Conservation (phyloP, 2,888 invertebrate species). For the Leucozona laternaria region DNA sequence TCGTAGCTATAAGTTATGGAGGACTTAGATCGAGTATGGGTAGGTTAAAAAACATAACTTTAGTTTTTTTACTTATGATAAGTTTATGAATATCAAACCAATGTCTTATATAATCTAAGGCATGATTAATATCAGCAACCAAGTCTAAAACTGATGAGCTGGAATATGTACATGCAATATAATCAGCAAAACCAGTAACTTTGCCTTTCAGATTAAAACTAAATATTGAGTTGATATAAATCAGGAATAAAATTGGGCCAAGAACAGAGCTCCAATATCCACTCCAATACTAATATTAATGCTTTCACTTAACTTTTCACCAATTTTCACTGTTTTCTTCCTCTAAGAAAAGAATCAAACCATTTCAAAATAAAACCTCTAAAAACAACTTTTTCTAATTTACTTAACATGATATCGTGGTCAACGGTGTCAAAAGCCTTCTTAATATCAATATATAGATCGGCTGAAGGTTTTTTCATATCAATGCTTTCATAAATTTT, state of each 20-base stretch:
- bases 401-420: no score
- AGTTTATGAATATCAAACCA: not conserved
- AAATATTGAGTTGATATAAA: not conserved
- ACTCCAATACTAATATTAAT: not conserved
- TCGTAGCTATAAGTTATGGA: no score
- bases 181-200: not conserved
- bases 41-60: no score
- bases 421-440: no score
- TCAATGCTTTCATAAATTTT: no score
- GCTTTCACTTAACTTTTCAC: not conserved
- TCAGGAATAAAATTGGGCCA: not conserved
- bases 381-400: no score
- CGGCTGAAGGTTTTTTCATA: no score
- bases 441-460: no score
- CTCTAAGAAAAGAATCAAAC: not conserved
- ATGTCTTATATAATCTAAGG: not conserved
- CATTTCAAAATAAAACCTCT: no score
- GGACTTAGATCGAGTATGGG: no score
- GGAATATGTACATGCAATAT: not conserved
- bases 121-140: not conserved
- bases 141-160: not conserved
- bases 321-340: not conserved
- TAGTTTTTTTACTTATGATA: no score
- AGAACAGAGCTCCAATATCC: not conserved
- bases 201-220: not conserved